Evolutionary conservation across 2,113 vertebrate species (phyloP), one percentile per base, ranked within the genome.

Genomic region (Dissostichus mawsoni): DNA sequence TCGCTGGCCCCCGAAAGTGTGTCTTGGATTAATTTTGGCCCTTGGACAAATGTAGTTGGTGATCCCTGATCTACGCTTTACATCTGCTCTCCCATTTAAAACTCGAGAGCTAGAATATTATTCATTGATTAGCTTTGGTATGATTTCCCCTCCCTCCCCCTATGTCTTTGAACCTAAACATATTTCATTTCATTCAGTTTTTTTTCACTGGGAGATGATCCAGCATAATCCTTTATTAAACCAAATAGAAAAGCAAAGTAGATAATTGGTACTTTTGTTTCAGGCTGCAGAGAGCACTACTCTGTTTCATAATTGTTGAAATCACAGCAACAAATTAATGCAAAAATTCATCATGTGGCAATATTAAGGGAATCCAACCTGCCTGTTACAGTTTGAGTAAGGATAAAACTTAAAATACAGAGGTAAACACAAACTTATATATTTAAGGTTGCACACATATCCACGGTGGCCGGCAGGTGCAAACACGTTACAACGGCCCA

Each of bases 131-230:
- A 82, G 51, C 18, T 65, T 44, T 2, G 51, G 29, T 72, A 33
- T 70, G 20, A 76, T 36, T 58, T 61, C n/a, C 13, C 16, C 47
- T 57, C 50, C 47, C 16, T 47, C 11, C 20, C 51, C 11, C 11
- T 64, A 14, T 3, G 41, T 50, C 3, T 17, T 23, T 17, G 29
- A 62, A 51, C 33, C 12, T 62, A 52, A 57, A 25, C 29, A 61
- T 61, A 63, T 41, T 62, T 53, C 53, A 65, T 53, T 71, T 11
- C 58, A 71, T 48, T 18, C 11, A 23, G n/a, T 36, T 58, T 45
- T 73, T 73, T 57, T 74, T 74, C 14, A 45, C 50, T 47, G 44
- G 44, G 52, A 69, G 59, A 80, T 56, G 50, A 75, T 47, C 25
- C 41, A 69, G 57, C 52, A 23, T 56, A 59, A 44, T 61, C 47